Base-by-base conservation (phyloP, 2,113 vertebrate species). In the Antechinus stuartii region DNA sequence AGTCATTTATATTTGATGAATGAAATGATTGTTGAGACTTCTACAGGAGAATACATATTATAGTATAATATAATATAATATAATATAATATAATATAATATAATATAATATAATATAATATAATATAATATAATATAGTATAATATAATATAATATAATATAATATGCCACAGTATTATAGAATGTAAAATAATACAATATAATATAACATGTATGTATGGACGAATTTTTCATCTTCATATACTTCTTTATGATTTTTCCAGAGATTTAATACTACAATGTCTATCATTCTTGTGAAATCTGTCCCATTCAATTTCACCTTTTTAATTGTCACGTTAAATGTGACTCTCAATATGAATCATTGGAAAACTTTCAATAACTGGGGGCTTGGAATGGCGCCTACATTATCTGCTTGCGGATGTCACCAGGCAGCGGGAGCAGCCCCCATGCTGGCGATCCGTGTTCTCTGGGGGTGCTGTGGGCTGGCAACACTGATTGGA, bases 281-380 rank as follows among this genome's bases (percentile, higher is more conserved):
- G 7, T 84, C 68, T 84, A 42, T 42, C 68, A 84, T 22, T 84
- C n/a, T 84, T 84, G 68, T 30, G 14, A 93, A 92, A 93, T 50
- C 54, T 0, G 1, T 35, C 46, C n/a, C 0, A 35, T 52, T 95
- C 30, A 91, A 84, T 91, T 92, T 54, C 11, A 46, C 2, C 90
- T 53, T 54, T 96, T 95, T 91, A 49, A 61, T 95, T 96, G 95
- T 92, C 27, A 90, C 53, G 94, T 89, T 91, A 84, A 56, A 42
- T 92, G 52, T 92, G 90, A 2, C n/a, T 95, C 89, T 91, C 94
- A 46, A 35, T 0, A 10, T 91, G 92, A 53, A 55, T 90, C 55
- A 90, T 92, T 46, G 92, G 61, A 92, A 96, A 92, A 47, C 47
- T n/a, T 55, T 6, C 49, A 54, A 49, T 53, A 92, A 84, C 61